Percentiles rank a stretch among this genome's conserved stretches.
phyloP scores from a whole-genome alignment of 1,140 invertebrate genomes.

The Procambarus virginalis region DNA sequence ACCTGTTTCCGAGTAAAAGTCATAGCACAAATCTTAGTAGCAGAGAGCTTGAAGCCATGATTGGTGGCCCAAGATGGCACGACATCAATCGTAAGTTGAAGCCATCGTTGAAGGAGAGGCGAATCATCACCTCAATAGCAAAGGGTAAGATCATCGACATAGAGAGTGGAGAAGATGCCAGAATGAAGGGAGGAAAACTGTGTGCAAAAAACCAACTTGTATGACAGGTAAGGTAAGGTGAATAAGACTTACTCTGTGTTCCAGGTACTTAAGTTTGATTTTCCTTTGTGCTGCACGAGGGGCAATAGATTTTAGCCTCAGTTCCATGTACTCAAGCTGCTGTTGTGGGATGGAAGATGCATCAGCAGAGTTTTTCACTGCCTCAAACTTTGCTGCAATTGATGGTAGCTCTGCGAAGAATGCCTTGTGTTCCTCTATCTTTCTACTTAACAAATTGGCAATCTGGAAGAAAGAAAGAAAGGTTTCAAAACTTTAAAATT shows the following conservation, averaged over 20 bases:
- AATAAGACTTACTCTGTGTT: constrained; percentile 81
- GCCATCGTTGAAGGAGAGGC: too few relatives aligned
- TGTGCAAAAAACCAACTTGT: too few relatives aligned
- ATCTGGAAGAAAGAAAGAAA: constrained; percentile 37
- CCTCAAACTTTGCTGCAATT: constrained; percentile 84
- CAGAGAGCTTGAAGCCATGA: too few relatives aligned
- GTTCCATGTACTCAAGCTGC: constrained; percentile 86
- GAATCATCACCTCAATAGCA: too few relatives aligned
- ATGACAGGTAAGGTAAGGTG: too few relatives aligned
- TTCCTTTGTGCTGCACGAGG: constrained; percentile 83
- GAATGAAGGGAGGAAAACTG: too few relatives aligned
- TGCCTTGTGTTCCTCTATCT: constrained; percentile 90
- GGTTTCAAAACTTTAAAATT: neutral
- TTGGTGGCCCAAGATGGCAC: too few relatives aligned
- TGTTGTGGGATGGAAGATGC: constrained; percentile 81
- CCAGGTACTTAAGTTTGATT: constrained; percentile 89
- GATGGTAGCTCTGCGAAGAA: constrained; percentile 90
- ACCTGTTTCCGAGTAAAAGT: too few relatives aligned
- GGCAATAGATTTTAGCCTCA: constrained; percentile 83
- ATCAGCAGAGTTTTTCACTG: constrained; percentile 79
- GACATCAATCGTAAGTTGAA: too few relatives aligned
- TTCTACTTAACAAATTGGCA: constrained; percentile 87
- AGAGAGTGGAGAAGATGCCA: too few relatives aligned
- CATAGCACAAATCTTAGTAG: too few relatives aligned
- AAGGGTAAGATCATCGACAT: too few relatives aligned